Percentiles rank a stretch among this genome's conserved stretches.
Evolutionary conservation across 2,888 invertebrate genomes (phyloP).

Genomic region (Heteropelma amictum): DNA sequence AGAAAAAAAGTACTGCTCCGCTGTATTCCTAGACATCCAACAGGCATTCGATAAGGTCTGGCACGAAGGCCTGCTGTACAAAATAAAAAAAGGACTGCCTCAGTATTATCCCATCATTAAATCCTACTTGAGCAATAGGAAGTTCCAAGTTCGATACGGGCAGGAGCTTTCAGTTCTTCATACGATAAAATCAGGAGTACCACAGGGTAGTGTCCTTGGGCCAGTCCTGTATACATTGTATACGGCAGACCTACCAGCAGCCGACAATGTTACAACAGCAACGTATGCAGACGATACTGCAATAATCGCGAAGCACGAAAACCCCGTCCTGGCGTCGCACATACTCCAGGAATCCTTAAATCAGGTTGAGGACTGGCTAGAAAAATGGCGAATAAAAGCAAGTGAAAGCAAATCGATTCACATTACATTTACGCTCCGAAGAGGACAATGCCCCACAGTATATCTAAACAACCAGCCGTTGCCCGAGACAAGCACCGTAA

Average conservation of each 20-base stretch:
- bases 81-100: constrained; percentile 53
- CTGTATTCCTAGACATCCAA: no score
- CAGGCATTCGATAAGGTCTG: no score
- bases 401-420: background rate
- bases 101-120: constrained; percentile 40
- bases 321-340: no score
- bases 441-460: constrained; percentile 29
- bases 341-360: background rate
- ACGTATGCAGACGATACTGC: constrained; percentile 31
- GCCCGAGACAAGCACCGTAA: constrained; percentile 44
- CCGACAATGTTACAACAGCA: background rate
- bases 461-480: constrained; percentile 39
- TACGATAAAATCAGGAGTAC: background rate
- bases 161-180: background rate
- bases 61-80: constrained; percentile 54
- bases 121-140: constrained; percentile 4
- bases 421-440: constrained; percentile 51
- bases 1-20: no score
- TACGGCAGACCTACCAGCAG: constrained; percentile 9
- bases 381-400: constrained; percentile 7
- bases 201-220: constrained; percentile 21
- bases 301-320: background rate
- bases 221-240: constrained; percentile 11
- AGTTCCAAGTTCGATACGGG: constrained; percentile 5
- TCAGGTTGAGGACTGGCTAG: background rate